phyloP scores from a whole-genome alignment of 2,113 vertebrate genomes.

The Buteo buteo region DNA sequence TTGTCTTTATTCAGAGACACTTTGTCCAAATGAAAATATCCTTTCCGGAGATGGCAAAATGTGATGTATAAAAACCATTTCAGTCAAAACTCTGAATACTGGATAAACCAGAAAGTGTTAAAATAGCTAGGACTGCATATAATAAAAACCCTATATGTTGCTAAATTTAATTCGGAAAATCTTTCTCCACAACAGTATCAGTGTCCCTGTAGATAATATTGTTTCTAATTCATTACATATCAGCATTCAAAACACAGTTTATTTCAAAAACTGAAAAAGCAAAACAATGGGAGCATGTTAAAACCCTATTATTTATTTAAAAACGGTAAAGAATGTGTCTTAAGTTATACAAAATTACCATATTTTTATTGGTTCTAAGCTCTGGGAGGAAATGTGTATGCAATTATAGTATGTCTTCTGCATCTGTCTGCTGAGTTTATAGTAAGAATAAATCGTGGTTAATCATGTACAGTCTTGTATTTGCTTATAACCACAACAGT shows the following conservation, averaged over 20 bases:
- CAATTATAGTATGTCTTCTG: conserved; percentile 43
- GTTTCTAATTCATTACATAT: conserved; percentile 31
- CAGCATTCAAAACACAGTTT: conserved; percentile 25
- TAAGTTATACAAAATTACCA: conserved; percentile 46
- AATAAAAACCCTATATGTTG: neutral
- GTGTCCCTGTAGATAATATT: conserved; percentile 4
- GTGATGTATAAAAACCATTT: neutral
- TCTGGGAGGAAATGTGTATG: conserved; percentile 47
- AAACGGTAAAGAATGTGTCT: conserved; percentile 41
- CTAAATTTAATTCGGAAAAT: conserved; percentile 46
- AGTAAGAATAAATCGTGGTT: conserved; percentile 66
- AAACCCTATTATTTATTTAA: conserved; percentile 51
- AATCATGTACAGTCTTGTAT: conserved; percentile 54
- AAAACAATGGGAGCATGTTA: neutral
- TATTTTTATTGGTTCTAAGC: conserved; percentile 27
- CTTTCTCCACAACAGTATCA: conserved; percentile 7
- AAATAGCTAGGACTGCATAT: conserved; percentile 1
- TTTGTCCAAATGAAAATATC: neutral
- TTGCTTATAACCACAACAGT: conserved; percentile 59
- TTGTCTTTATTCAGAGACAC: conserved; percentile 22
- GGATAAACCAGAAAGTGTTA: conserved; percentile 40
- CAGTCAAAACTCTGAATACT: neutral
- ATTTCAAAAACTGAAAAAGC: conserved; percentile 38
- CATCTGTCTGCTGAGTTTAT: conserved; percentile 49
- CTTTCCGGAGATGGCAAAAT: neutral